Evolutionary conservation across 2,888 invertebrate genomes (phyloP).

Genomic region (Agriopis leucophaearia): DNA sequence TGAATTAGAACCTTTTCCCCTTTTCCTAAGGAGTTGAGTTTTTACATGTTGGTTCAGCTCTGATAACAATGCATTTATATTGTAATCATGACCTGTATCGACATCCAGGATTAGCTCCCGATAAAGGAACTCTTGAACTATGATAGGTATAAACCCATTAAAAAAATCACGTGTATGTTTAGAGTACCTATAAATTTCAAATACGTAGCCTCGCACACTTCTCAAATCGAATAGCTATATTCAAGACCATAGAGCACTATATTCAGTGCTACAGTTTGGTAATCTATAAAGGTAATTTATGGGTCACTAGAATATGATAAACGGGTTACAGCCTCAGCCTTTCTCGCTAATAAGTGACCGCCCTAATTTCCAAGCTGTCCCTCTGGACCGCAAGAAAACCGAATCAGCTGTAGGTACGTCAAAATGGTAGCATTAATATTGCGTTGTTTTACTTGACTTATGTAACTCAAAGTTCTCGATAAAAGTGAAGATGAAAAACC

Average conservation of each 20-base stretch:
- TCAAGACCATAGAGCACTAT: neutral
- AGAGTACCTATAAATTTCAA: no score
- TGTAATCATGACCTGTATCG: no score
- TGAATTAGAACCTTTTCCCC: no score
- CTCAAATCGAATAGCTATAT: neutral
- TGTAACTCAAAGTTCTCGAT: neutral
- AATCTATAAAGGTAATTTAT: conserved; percentile 20
- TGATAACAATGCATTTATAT: no score
- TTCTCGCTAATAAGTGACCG: conserved; percentile 32
- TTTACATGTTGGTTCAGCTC: no score
- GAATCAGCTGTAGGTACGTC: conserved; percentile 32
- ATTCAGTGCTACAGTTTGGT: neutral
- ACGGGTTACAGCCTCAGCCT: conserved; percentile 26
- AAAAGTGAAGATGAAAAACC: neutral
- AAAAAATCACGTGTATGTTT: neutral
- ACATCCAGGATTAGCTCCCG: no score
- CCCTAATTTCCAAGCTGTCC: conserved; percentile 32
- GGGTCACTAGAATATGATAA: conserved; percentile 30
- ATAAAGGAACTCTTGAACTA: no score
- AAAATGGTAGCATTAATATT: conserved; percentile 23
- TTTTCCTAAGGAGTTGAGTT: no score
- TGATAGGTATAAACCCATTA: no score
- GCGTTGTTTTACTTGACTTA: neutral
- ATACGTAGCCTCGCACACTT: no score
- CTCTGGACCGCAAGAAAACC: conserved; percentile 24